Percentiles rank a stretch among this genome's conserved stretches.
Evolutionary conservation across 2,888 invertebrate genomes (phyloP).

Genomic region (Stomorhina lunata): DNA sequence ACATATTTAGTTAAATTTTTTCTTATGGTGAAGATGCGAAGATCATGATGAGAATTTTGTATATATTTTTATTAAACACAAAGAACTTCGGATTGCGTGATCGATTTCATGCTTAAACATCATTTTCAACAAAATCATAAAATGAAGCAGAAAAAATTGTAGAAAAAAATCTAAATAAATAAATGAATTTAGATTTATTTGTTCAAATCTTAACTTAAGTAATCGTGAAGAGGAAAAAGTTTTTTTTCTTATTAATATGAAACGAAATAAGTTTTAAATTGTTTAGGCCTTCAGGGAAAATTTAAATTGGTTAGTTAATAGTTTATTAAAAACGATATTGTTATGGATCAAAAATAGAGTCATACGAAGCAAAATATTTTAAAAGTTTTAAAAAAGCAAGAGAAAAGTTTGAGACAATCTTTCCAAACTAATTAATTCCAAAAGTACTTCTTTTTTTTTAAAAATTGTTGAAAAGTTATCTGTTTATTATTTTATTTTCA

Average conservation of each 20-base stretch:
- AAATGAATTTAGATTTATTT: not conserved
- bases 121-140: constrained; percentile 34
- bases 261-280: not conserved
- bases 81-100: constrained; percentile 59
- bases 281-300: not conserved
- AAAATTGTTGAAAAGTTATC: no score
- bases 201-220: not conserved
- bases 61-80: not conserved
- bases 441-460: no score
- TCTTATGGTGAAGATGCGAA: not conserved
- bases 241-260: not conserved
- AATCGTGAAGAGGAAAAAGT: not conserved
- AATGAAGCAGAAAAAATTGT: constrained; percentile 10
- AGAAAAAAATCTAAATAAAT: constrained; percentile 6
- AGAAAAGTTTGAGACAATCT: no score
- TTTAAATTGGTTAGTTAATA: no score
- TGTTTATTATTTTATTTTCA: no score
- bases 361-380: no score
- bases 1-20: not conserved
- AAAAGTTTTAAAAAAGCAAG: no score
- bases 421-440: no score
- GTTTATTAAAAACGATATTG: no score
- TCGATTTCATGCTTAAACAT: constrained; percentile 63
- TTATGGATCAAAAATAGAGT: no score
- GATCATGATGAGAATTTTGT: constrained; percentile 45